Base-by-base conservation (phyloP, 2,888 invertebrate genomes). In the Brachyptera putata region DNA sequence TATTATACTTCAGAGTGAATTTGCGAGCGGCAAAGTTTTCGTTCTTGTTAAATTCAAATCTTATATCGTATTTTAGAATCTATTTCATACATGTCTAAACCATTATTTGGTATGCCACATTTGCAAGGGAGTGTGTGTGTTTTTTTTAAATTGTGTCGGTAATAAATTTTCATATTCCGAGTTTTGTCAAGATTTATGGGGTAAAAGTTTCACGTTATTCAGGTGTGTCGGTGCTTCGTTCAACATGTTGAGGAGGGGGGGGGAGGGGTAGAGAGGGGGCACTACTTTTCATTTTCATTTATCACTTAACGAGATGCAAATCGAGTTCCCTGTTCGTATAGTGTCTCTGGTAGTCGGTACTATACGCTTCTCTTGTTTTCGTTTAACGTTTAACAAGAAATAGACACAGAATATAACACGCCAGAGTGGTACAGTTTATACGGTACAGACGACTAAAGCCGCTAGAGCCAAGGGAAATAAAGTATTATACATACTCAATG, bases 271-370 rank as follows among this genome's bases (percentile, higher is more conserved):
- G 50, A 13, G n/a, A 14, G 50, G 30, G 16, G 11, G 53, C 9
- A 18, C 2, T 22, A 16, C 21, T 53, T 21, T 30, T 53, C 53
- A 21, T 53, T 30, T 21, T 53, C 53, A 53, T 18, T 53, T 16
- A 30, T 34, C 36, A 53, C 53, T 53, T 53, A 53, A 50, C 30
- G 2, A 50, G 50, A 30, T 53, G n/a, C 34, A 34, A 53, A 53
- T 36, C 36, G 53, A 21, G 34, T 53, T 53, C 21, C 3, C 36
- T 5, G n/a, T n/a, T n/a, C n/a, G n/a, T n/a, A n/a, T n/a, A n/a
- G n/a, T n/a, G n/a, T n/a, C n/a, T n/a, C n/a, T n/a, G n/a, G n/a
- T n/a, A n/a, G n/a, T n/a, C n/a, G n/a, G n/a, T n/a, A n/a, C n/a
- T n/a, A n/a, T n/a, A n/a, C n/a, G n/a, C n/a, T n/a, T n/a, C n/a